Conservation (phyloP, 2,797 vertebrate genomes). For the Macropus fuliginosus region DNA sequence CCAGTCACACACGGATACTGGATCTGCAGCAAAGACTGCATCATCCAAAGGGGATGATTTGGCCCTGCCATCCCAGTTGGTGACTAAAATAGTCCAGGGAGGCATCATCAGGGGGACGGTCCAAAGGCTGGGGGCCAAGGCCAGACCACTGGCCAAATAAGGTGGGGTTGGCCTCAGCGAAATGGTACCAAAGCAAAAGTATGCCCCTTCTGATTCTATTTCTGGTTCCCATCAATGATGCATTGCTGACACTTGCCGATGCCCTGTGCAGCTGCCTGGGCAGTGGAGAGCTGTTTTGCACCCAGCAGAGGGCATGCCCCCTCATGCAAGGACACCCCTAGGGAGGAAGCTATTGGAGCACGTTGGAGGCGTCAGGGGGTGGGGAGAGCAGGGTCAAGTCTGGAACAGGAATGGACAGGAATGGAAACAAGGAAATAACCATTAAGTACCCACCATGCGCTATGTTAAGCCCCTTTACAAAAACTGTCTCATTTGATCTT, state of each 20-base stretch:
- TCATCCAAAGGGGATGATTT: constrained; percentile 64
- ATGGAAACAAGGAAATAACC: not conserved
- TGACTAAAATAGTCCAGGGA: not conserved
- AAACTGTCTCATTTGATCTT: not conserved
- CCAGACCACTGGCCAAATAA: not conserved
- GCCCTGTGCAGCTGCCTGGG: not conserved
- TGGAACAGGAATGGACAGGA: not conserved
- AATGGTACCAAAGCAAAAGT: not conserved
- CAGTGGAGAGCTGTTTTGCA: not conserved
- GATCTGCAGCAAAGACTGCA: constrained; percentile 79
- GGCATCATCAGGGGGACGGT: not conserved
- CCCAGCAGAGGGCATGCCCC: not conserved
- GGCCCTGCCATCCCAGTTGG: not conserved
- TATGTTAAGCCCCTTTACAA: not conserved
- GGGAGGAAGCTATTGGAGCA: not conserved
- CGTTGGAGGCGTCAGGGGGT: no score
- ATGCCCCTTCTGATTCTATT: not conserved
- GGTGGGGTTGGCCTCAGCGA: not conserved
- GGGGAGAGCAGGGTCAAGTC: not conserved
- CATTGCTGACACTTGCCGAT: not conserved
- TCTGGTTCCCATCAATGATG: not conserved
- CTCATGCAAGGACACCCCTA: not conserved
- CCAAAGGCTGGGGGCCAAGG: not conserved
- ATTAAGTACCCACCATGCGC: not conserved
- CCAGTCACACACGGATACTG: constrained; percentile 82